phyloP scores from a whole-genome alignment of 92 coral and sea anemone species.

The Anthopleura xanthogrammica region DNA sequence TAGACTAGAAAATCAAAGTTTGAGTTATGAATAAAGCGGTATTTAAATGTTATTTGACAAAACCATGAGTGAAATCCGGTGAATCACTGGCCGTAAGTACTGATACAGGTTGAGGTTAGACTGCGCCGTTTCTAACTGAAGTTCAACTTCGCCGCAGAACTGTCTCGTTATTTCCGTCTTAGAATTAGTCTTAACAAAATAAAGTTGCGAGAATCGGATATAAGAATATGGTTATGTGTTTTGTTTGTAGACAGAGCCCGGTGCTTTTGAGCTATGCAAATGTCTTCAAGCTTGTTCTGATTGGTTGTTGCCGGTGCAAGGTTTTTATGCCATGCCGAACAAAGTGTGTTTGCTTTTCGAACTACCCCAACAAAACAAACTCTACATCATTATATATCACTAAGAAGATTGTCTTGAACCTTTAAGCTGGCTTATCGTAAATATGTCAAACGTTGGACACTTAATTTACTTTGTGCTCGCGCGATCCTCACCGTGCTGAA shows the following conservation, averaged over 20 bases:
- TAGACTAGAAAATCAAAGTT: not conserved
- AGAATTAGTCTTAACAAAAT: conserved; percentile 5
- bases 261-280: conserved; percentile 24
- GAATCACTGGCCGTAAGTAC: not conserved
- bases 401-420: conserved; percentile 28
- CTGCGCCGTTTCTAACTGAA: not conserved
- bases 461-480: conserved; percentile 12
- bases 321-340: not conserved
- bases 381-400: not conserved
- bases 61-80: not conserved
- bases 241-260: conserved; percentile 8
- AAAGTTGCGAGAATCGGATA: conserved; percentile 9
- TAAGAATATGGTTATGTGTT: conserved; percentile 3
- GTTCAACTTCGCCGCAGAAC: not conserved
- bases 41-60: conserved; percentile 6
- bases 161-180: not conserved
- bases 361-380: conserved; percentile 13
- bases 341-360: conserved; percentile 20
- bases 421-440: conserved; percentile 12
- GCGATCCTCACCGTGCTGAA: conserved; percentile 9
- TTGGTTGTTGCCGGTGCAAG: not conserved
- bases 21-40: not conserved
- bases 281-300: not conserved
- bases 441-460: conserved; percentile 12
- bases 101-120: not conserved